phyloP scores from a whole-genome alignment of 2,888 invertebrate species.

The Lasioglossum oenotherae region DNA sequence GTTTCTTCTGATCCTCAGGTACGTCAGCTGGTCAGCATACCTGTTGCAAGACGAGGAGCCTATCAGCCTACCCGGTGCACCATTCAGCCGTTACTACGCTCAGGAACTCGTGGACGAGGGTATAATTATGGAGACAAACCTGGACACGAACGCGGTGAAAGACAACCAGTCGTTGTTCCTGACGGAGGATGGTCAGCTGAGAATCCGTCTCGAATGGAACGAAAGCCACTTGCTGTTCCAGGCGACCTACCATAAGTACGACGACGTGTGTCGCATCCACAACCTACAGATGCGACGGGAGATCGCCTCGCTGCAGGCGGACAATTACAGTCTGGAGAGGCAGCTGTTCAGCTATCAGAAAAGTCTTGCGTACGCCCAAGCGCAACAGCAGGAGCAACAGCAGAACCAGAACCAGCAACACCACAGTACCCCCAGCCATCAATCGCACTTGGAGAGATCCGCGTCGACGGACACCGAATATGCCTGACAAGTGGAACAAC shows the following conservation, averaged over 20 bases:
- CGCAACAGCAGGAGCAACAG: constrained; percentile 84
- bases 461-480: constrained; percentile 90
- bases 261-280: constrained; percentile 92
- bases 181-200: constrained; percentile 90
- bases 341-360: constrained; percentile 94
- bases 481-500: constrained; percentile 87
- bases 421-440: constrained; percentile 70
- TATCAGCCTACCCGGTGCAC: constrained; percentile 89
- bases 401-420: constrained; percentile 84
- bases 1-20: constrained; percentile 79
- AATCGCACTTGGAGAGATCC: constrained; percentile 80
- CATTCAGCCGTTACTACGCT: constrained; percentile 92
- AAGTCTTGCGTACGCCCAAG: constrained; percentile 90
- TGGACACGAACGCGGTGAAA: constrained; percentile 90
- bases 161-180: constrained; percentile 89
- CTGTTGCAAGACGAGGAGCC: constrained; percentile 88
- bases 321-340: constrained; percentile 92
- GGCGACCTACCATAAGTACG: constrained; percentile 93
- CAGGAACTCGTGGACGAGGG: constrained; percentile 92
- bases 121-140: constrained; percentile 92
- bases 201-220: constrained; percentile 93
- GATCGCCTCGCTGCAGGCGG: constrained; percentile 91
- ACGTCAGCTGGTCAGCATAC: constrained; percentile 90
- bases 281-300: constrained; percentile 94
- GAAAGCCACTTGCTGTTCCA: constrained; percentile 92